Evolutionary conservation across 2,797 vertebrate genomes (phyloP).

Genomic region (Phrynocephalus forsythii): DNA sequence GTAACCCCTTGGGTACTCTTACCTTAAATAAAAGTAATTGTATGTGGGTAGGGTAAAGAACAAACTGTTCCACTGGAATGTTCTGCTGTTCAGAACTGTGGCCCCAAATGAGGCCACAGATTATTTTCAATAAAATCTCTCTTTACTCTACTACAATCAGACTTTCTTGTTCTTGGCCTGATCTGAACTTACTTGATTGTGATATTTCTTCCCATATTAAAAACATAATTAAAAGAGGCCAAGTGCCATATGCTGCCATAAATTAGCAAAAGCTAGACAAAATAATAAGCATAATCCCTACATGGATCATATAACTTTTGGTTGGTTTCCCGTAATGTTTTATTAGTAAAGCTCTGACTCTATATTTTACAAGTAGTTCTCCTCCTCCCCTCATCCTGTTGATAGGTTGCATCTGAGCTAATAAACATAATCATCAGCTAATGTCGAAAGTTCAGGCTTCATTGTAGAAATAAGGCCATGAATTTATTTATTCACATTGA

Average conservation of each 20-base stretch:
- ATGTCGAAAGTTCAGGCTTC: not conserved
- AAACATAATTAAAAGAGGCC: not conserved
- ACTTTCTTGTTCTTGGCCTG: not conserved
- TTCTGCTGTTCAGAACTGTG: not conserved
- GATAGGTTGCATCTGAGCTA: conserved; percentile 11
- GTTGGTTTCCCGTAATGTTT: conserved; percentile 11
- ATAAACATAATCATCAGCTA: not conserved
- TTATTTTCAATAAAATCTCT: not conserved
- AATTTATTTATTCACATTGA: conserved; percentile 11
- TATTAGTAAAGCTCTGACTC: conserved; percentile 14
- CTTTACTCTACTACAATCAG: not conserved
- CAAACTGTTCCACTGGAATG: not conserved
- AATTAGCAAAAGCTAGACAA: not conserved
- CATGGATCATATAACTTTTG: not conserved
- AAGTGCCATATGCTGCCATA: not conserved
- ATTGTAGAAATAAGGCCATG: conserved; percentile 2
- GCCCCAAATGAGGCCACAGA: not conserved
- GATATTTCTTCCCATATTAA: not conserved
- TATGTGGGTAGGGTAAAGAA: not conserved
- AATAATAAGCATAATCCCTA: conserved; percentile 19
- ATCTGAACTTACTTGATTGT: conserved; percentile 25
- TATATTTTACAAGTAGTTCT: not conserved
- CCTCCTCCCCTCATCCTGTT: not conserved
- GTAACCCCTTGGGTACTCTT: too few species aligned
- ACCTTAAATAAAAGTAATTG: not conserved